phyloP scores from a whole-genome alignment of 1,140 invertebrate genomes.

The Epicauta chinensis region DNA sequence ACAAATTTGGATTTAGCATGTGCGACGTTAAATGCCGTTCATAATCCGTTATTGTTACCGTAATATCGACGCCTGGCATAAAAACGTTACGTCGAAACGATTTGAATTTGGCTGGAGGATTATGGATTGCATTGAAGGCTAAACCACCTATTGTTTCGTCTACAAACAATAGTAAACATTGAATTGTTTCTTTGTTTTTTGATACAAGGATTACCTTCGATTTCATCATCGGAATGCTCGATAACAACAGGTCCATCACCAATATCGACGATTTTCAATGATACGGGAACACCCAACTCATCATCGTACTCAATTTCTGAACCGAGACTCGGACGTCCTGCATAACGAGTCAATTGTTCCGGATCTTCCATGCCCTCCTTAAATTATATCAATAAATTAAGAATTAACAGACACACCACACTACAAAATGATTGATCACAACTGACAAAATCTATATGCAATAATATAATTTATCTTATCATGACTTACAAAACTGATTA shows the following conservation, averaged over 20 bases:
- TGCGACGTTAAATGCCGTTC: constrained; percentile 73
- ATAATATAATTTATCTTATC: too few relatives aligned
- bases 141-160: constrained; percentile 11
- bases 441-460: too few relatives aligned
- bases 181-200: constrained; percentile 23
- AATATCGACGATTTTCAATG: constrained; percentile 48
- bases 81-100: constrained; percentile 67
- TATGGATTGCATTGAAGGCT: constrained; percentile 52
- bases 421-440: too few relatives aligned
- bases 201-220: constrained; percentile 27
- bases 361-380: too few relatives aligned
- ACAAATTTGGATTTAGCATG: constrained; percentile 79
- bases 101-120: constrained; percentile 61
- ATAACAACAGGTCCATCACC: constrained; percentile 47
- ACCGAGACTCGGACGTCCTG: constrained; percentile 22
- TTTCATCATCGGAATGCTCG: constrained; percentile 39
- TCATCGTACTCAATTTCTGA: constrained; percentile 58
- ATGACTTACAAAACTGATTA: too few relatives aligned
- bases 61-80: constrained; percentile 66
- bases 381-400: too few relatives aligned
- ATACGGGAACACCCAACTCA: constrained; percentile 53
- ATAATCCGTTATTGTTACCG: constrained; percentile 63
- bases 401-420: too few relatives aligned
- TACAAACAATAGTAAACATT: too few relatives aligned
- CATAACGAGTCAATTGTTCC: too few relatives aligned